Evolutionary conservation across 2,888 invertebrate species (phyloP), one percentile per base, ranked within the genome.

Genomic region (Vesta saturnalis): DNA sequence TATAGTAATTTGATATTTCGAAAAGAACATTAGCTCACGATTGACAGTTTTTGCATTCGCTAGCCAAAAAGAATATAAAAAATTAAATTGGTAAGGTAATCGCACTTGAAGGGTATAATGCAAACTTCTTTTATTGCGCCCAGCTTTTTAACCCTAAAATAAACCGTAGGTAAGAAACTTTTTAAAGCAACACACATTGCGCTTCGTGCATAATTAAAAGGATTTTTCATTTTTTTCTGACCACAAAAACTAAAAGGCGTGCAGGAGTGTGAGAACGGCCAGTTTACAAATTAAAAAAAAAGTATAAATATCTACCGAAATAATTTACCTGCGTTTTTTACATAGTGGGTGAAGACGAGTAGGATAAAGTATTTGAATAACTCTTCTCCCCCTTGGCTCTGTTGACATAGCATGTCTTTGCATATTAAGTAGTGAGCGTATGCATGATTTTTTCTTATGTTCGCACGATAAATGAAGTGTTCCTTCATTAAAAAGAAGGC

Each of bases 401-500:
- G 83, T 83, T 84, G 83, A 84, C 83, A 82, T 81, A 80, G 78
- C 83, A 82, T 84, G 84, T 83, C 79, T 81, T 82, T 80, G 84
- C 83, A 84, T 84, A 84, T 83, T 83, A 83, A 83, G 77, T 74
- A 81, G 81, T 63, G 77, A 56, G 64, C 60, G 76, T 77, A 77
- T 78, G 78, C 77, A 73, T 73, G 76, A 77, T 81, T 82, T 81
- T 82, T 83, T 81, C 76, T 76, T 69, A 39, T 73, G 81, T 82
- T 83, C 83, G 82, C 82, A 83, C 82, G 82, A 77, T 79, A 79
- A 79, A 79, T 77, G 78, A 77, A 76, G 76, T 73, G 73, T 75
- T 68, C 73, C 67, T 72, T 71, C 62, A 65, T 68, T 71, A 68
- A 68, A 67, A 65, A 39, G 67, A 65, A 59, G 56, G 58, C 63